These are phyloP conservation scores for Poeciliopsis prolifica DNA, from an alignment of 2,113 vertebrate genomes.

Conservation along the genomic window DNA sequence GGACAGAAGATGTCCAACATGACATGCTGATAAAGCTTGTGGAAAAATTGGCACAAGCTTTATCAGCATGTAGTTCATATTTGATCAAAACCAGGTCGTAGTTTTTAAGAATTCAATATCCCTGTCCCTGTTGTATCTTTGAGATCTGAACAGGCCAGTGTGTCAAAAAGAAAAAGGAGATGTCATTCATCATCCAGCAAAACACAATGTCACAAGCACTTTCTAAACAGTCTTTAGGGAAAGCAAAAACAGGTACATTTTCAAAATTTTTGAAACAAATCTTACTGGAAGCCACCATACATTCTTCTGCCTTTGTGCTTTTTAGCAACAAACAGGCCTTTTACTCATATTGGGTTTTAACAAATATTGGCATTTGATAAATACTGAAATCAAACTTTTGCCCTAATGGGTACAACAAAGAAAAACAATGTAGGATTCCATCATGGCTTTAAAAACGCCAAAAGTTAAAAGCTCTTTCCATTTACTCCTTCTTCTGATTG, in stretches of 20 bases:
- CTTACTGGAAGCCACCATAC: not conserved
- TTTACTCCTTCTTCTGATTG: constrained; percentile 73
- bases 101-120: not conserved
- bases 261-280: not conserved
- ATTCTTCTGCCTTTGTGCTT: not conserved
- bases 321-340: not conserved
- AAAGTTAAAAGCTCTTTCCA: not conserved
- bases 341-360: not conserved
- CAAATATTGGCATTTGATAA: not conserved
- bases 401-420: not conserved
- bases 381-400: not conserved
- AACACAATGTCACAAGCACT: not conserved
- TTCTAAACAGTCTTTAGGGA: not conserved
- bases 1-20: too few species aligned
- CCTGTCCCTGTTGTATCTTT: not conserved
- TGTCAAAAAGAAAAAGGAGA: not conserved
- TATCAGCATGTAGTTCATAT: not conserved
- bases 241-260: not conserved
- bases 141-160: not conserved
- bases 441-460: constrained; percentile 18
- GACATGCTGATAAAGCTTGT: too few species aligned
- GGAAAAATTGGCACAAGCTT: not conserved
- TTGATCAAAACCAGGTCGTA: too few species aligned
- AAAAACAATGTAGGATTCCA: not conserved
- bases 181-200: not conserved